Conservation (phyloP, 2,113 vertebrate species). For the Callipepla californica region DNA sequence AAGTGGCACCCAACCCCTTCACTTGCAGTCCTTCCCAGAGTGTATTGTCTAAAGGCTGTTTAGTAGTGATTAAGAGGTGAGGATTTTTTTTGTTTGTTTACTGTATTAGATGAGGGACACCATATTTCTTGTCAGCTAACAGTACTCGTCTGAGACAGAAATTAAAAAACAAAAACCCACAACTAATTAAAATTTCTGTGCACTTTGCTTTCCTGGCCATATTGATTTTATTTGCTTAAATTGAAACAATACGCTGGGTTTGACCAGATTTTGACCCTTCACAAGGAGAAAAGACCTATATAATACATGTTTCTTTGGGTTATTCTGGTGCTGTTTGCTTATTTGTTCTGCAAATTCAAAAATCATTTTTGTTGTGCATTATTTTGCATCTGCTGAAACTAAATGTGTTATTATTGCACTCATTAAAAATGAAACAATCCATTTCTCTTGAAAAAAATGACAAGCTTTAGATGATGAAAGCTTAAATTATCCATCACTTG, state of each 20-base stretch:
- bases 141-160: constrained; percentile 79
- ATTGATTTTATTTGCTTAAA: constrained; percentile 88
- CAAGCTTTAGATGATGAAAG: constrained; percentile 96
- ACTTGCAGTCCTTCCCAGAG: constrained; percentile 78
- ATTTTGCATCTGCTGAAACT: constrained; percentile 91
- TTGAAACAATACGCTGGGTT: constrained; percentile 83
- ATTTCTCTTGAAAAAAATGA: constrained; percentile 91
- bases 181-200: constrained; percentile 86
- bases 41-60: constrained; percentile 81
- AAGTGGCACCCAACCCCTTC: constrained; percentile 82
- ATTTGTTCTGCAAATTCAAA: constrained; percentile 88
- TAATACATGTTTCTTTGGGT: constrained; percentile 81
- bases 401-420: constrained; percentile 91
- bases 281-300: constrained; percentile 81
- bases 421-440: constrained; percentile 98
- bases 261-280: constrained; percentile 84
- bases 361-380: constrained; percentile 89
- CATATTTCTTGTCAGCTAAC: constrained; percentile 81
- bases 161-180: constrained; percentile 67
- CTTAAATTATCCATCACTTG: constrained; percentile 95
- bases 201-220: constrained; percentile 86
- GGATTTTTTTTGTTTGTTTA: constrained; percentile 79
- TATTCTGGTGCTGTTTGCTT: constrained; percentile 82
- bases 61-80: constrained; percentile 81
- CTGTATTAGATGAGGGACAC: constrained; percentile 82